Conservation (phyloP, 2,888 invertebrate genomes). For the Gastrophysa polygoni region DNA sequence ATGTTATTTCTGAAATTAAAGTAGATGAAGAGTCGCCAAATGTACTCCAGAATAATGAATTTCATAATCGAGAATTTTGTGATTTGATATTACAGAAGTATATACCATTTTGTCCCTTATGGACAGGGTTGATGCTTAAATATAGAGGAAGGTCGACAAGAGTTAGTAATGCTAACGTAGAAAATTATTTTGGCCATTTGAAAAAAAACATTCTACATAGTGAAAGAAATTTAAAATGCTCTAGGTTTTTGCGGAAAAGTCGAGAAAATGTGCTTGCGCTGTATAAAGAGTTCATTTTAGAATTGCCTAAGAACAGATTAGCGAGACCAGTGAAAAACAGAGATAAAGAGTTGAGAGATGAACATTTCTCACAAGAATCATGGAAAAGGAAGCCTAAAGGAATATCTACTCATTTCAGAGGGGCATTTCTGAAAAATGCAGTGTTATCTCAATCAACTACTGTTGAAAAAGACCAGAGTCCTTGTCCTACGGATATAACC, state of each 20-base stretch:
- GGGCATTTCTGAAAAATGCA: background rate
- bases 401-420: background rate
- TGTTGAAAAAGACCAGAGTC: too few relatives aligned
- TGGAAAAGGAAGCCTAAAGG: slow-evolving; percentile 8
- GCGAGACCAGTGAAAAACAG: too few relatives aligned
- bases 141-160: background rate
- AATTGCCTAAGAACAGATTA: too few relatives aligned
- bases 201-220: slow-evolving; percentile 7
- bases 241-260: slow-evolving; percentile 12
- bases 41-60: background rate
- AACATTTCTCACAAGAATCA: slow-evolving; percentile 9
- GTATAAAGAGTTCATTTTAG: too few relatives aligned
- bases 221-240: slow-evolving; percentile 17
- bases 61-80: background rate
- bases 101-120: background rate
- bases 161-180: slow-evolving; percentile 16
- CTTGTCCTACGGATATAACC: background rate
- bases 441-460: background rate
- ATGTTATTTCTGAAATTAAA: background rate
- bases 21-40: too few relatives aligned
- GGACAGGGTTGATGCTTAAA: background rate
- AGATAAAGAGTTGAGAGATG: background rate
- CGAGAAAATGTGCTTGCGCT: slow-evolving; percentile 17
- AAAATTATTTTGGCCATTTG: slow-evolving; percentile 15
- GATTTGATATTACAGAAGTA: background rate